A percentile compares a stretch with the other conserved stretches of the same genome.
Conservation (phyloP, 2,113 vertebrate genomes). For the Brachyistius frenatus region DNA sequence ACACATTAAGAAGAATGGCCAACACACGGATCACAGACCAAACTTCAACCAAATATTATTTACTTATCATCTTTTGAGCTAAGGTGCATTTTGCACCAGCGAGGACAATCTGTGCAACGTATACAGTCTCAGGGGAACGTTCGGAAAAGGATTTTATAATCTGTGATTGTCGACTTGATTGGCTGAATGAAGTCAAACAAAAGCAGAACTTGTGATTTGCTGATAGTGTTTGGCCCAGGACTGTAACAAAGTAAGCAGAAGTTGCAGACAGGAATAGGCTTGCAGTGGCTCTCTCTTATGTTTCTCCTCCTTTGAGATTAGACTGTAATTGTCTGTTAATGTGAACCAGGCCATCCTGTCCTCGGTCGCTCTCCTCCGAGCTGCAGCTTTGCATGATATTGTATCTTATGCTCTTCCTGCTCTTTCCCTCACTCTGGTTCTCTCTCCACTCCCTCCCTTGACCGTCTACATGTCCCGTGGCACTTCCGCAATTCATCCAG, state of each 20-base stretch:
- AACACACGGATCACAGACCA: too few relatives aligned
- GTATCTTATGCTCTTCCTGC: constrained; percentile 28
- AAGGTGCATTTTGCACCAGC: too few relatives aligned
- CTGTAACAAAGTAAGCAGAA: constrained; percentile 37
- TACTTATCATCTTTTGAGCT: too few relatives aligned
- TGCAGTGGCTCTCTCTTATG: constrained; percentile 51
- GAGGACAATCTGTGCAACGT: too few relatives aligned
- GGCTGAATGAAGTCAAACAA: constrained; percentile 12
- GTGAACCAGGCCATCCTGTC: constrained; percentile 76
- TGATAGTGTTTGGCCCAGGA: constrained; percentile 20
- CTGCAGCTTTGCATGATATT: constrained; percentile 43
- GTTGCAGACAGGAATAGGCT: constrained; percentile 60
- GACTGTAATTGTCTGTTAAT: constrained; percentile 79
- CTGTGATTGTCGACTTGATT: not conserved
- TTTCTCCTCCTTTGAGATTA: constrained; percentile 70
- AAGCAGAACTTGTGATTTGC: constrained; percentile 7
- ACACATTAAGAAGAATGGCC: not conserved
- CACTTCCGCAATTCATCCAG: constrained; percentile 48
- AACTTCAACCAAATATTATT: too few relatives aligned
- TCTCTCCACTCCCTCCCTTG: constrained; percentile 1
- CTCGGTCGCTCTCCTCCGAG: constrained; percentile 56
- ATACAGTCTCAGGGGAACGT: too few relatives aligned
- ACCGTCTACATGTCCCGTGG: constrained; percentile 48
- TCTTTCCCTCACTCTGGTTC: constrained; percentile 15
- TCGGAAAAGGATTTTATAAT: not conserved